A percentile compares a stretch with the other conserved stretches of the same genome.
These are phyloP conservation scores for Platorchestia sp. DNA, from an alignment of 1,140 invertebrate species.

Conservation along the genomic window DNA sequence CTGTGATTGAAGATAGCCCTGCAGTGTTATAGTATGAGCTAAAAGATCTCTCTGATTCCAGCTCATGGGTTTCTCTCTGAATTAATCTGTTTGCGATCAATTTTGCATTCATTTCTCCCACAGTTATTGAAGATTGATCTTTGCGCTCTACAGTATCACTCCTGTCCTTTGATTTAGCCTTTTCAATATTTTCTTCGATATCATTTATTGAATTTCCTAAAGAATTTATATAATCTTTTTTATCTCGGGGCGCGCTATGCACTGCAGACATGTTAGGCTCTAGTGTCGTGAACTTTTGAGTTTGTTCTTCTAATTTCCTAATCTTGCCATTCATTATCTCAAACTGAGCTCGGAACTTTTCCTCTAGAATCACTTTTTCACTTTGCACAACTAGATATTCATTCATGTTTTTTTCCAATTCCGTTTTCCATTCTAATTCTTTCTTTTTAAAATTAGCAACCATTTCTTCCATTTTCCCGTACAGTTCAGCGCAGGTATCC, in stretches of 20 bases:
- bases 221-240: not conserved
- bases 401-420: slow-evolving; percentile 14
- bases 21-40: not conserved
- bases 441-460: not conserved
- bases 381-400: slow-evolving; percentile 13
- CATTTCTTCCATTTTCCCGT: not conserved
- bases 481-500: not conserved
- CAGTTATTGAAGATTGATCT: not conserved
- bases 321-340: slow-evolving; percentile 18
- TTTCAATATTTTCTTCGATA: not conserved
- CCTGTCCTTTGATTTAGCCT: not conserved
- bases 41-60: not conserved
- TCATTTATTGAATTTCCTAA: not conserved
- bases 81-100: not conserved
- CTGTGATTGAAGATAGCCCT: not conserved
- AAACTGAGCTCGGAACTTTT: slow-evolving; percentile 26
- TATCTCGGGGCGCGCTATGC: not conserved
- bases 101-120: not conserved
- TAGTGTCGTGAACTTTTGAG: not conserved
- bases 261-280: not conserved
- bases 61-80: not conserved
- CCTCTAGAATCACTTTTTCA: slow-evolving; percentile 37
- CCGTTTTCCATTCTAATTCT: slow-evolving; percentile 13
- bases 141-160: not conserved
- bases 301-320: not conserved